Conservation (phyloP, 2,797 vertebrate genomes). For the Columba guinea region DNA sequence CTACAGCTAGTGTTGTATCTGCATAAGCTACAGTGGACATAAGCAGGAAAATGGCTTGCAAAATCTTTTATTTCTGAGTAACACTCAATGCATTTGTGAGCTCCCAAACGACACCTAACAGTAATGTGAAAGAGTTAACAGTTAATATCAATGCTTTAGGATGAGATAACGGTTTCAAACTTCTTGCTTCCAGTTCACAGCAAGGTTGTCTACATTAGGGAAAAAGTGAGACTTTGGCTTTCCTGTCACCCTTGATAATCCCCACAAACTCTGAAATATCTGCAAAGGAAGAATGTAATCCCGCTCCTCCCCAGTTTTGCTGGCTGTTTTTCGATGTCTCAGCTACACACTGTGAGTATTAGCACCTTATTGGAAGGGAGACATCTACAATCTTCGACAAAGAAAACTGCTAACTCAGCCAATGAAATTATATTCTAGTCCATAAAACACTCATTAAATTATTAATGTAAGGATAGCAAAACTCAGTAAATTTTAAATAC, state of each 20-base stretch:
- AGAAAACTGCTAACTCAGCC: not conserved
- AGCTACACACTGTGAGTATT: not conserved
- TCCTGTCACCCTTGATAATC: not conserved
- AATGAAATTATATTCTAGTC: not conserved
- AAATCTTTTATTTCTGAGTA: constrained; percentile 85
- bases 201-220: not conserved
- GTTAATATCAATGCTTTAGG: not conserved
- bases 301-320: not conserved
- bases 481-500: not conserved
- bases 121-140: constrained; percentile 13
- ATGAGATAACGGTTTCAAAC: not conserved
- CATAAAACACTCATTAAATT: not conserved
- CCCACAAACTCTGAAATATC: not conserved
- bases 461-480: not conserved
- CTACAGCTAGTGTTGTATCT: constrained; percentile 94
- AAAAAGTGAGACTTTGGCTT: not conserved
- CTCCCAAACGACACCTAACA: constrained; percentile 75
- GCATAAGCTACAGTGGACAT: constrained; percentile 90
- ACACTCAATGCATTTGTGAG: constrained; percentile 93
- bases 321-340: not conserved
- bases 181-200: not conserved
- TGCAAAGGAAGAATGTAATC: not conserved
- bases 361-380: not conserved
- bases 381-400: not conserved
- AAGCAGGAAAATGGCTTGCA: constrained; percentile 89